Conservation (phyloP, 2,113 vertebrate species). For the Trinectes maculatus region DNA sequence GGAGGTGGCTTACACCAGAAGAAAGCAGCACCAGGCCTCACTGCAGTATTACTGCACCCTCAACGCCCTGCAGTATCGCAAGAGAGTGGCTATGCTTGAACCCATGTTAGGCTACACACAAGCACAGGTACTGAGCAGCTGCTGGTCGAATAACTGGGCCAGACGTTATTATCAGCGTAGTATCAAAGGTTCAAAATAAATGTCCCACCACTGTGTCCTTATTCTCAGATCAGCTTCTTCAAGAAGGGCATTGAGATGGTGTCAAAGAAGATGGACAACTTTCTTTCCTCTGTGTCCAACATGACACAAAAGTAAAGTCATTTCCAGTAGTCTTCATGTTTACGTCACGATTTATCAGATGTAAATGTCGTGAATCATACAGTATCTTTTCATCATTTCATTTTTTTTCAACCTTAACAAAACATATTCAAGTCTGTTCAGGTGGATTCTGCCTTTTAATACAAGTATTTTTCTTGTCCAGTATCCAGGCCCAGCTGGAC, state of each 20-base stretch:
- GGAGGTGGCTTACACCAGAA: slow-evolving; percentile 91
- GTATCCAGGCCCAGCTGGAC: slow-evolving; percentile 92
- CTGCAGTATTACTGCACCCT: slow-evolving; percentile 97
- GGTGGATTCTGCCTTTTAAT: neutral
- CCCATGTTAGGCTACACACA: slow-evolving; percentile 94
- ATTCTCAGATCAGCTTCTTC: slow-evolving; percentile 90
- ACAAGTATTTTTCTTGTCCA: slow-evolving; percentile 61
- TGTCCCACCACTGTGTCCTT: neutral
- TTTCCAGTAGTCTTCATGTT: neutral
- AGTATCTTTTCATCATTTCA: too few relatives aligned
- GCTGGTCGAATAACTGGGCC: neutral
- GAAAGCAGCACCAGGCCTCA: slow-evolving; percentile 95
- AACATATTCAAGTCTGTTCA: neutral
- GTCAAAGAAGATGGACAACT: slow-evolving; percentile 91
- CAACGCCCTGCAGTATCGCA: slow-evolving; percentile 95
- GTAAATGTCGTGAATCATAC: neutral
- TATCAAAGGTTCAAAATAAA: too few relatives aligned
- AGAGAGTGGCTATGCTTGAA: slow-evolving; percentile 93
- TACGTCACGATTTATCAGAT: neutral
- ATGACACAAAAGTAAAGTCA: slow-evolving; percentile 90
- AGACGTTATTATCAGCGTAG: too few relatives aligned
- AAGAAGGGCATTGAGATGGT: slow-evolving; percentile 95
- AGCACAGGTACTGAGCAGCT: slow-evolving; percentile 85
- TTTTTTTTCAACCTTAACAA: too few relatives aligned
- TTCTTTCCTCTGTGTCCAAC: slow-evolving; percentile 87